Evolutionary conservation across 2,797 vertebrate species (phyloP).

Genomic region (Sparus aurata): DNA sequence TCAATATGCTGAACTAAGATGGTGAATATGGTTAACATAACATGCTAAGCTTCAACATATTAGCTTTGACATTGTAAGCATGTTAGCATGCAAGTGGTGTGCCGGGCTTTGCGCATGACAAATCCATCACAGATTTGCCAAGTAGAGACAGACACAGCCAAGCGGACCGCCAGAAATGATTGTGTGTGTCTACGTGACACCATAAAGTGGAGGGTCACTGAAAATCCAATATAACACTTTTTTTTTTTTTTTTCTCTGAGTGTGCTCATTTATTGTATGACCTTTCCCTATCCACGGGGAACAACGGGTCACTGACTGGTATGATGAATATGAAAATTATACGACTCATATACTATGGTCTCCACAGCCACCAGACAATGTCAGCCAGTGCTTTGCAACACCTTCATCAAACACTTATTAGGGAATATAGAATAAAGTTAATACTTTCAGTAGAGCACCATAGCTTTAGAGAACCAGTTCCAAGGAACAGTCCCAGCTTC

Average conservation of each 20-base stretch:
- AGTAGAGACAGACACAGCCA: too few species aligned
- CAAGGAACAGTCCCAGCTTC: neutral
- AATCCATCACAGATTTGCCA: too few species aligned
- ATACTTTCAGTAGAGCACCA: neutral
- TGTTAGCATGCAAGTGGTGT: too few species aligned
- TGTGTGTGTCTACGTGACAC: neutral
- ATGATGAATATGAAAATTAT: neutral
- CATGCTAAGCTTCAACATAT: too few species aligned
- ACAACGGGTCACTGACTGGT: neutral
- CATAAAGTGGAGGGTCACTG: neutral
- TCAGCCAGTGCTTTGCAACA: neutral
- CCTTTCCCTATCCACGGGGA: neutral
- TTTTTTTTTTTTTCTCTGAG: neutral
- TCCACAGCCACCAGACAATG: neutral
- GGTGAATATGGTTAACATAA: too few species aligned
- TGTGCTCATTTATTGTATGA: constrained; percentile 3
- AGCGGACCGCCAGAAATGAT: neutral
- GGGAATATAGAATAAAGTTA: too few species aligned
- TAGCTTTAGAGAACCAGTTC: neutral
- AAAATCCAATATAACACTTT: neutral
- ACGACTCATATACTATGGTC: neutral
- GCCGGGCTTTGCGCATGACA: too few species aligned
- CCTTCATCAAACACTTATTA: too few species aligned
- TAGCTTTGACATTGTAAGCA: too few species aligned
- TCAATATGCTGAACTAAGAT: too few species aligned